Evolutionary conservation across 2,888 invertebrate species (phyloP), one percentile per base, ranked within the genome.

Genomic region (Archaeoteleia sp.): DNA sequence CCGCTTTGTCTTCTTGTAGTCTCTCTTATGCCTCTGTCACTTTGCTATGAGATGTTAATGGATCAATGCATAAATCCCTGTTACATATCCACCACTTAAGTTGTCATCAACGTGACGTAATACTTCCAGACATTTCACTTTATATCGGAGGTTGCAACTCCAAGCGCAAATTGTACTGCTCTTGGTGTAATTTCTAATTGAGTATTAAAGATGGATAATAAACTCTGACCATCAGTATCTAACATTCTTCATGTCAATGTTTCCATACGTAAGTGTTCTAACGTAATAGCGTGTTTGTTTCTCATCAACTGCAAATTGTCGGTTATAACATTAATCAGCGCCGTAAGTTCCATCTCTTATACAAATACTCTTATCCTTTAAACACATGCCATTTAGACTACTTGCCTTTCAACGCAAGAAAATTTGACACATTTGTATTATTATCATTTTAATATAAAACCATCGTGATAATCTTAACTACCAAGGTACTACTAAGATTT

Each of bases 141-240:
- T 35, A 49, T 37, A 49, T 49, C 49, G n/a, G 49, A 37, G 4
- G 37, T 49, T 37, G 49, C 25, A 2, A 37, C 20, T 49, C 49
- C 49, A 1, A 49, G 20, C 13, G 57, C 57, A 42, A 57, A 57
- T 46, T 57, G 46, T 57, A 57, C 57, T 42, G 46, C 57, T 45
- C 46, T 57, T 46, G 57, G 57, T 43, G 45, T 57, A 0, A 57
- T 46, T 57, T 46, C 46, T 46, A 57, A 57, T 46, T 57, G 46
- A 30, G 46, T 57, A 25, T 57, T 46, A 34, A 57, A 35, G 46
- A 34, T 57, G 32, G 46, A 17, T 34, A 55, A 57, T 5, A 46
- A 45, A n/a, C 17, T 17, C n/a, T n/a, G n/a, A 4, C 54, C 54
- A 45, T 54, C 54, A 15, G 42, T 43, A 20, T 54, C 43, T 1